Evolutionary conservation across 2,113 vertebrate genomes (phyloP), one percentile per base, ranked within the genome.

Genomic region (Lichenostomus cassidix): DNA sequence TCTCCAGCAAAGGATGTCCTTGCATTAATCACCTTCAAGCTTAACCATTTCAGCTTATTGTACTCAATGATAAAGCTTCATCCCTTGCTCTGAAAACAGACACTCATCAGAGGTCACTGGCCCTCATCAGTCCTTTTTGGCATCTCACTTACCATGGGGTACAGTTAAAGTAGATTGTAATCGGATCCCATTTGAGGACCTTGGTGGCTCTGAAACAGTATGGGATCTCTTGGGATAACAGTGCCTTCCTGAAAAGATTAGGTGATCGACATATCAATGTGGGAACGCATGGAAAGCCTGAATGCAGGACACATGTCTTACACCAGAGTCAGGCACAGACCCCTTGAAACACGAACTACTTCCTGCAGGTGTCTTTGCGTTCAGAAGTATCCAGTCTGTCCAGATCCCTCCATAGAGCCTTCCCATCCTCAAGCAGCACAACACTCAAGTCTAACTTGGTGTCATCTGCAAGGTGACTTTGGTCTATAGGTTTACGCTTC

Each of bases 381-480:
- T 83, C 63, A 15, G 12, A 87, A 28, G 15, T 12, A 31, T 16
- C 41, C 55, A 55, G 25, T 29, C 21, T 55, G n/a, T 23, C 41
- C 63, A 31, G 41, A 35, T 49, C 25, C 29, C 47, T 83, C 25
- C 4, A 2, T 20, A 62, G 62, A 49, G 15, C 17, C 15, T 35
- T 27, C 25, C 14, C 31, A 11, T 18, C 11, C 55, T 49, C 29
- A 19, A 42, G 29, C 22, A 62, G n/a, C 55, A 15, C 14, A 65
- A 19, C 21, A 35, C 10, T 62, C 4, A 3, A 0, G 0, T 41
- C 47, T 35, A 63, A 33, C 15, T 69, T 69, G 22, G 8, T 76
- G 70, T 42, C 15, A 3, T 42, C 47, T 62, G 0, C 35, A 71
- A 63, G 24, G 11, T 70, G 17, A 4, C 25, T 70, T 59, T 75